Percentiles rank a stretch among this genome's conserved stretches.
Evolutionary conservation across 2,113 vertebrate species (phyloP).

Genomic region (Vulpes vulpes): DNA sequence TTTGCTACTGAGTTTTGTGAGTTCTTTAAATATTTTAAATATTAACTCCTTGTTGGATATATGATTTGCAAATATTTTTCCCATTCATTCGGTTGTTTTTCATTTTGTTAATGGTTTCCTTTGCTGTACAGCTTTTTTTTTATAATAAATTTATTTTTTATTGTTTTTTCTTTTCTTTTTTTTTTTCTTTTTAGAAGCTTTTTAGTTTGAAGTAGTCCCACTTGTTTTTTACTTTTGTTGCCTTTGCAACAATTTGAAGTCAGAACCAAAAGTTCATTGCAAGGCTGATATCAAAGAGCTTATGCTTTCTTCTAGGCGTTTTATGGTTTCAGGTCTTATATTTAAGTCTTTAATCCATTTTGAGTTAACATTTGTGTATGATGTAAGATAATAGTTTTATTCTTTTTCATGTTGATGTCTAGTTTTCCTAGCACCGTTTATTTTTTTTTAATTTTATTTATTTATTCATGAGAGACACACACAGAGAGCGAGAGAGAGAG

Average conservation of each 20-base stretch:
- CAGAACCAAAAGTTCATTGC: background rate
- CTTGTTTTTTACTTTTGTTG: background rate
- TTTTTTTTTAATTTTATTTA: no score
- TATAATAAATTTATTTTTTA: no score
- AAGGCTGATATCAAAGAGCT: background rate
- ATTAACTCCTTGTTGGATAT: background rate
- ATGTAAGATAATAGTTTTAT: background rate
- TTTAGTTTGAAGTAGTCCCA: background rate
- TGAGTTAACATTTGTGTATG: background rate
- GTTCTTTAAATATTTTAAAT: background rate
- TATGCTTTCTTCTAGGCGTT: background rate
- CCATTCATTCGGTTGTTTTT: background rate
- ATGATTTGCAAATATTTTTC: background rate
- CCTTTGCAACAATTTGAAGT: background rate
- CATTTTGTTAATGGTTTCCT: background rate
- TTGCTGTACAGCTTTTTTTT: background rate
- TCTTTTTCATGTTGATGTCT: background rate
- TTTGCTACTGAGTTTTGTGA: background rate
- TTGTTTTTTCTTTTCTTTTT: no score
- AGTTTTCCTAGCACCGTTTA: background rate
- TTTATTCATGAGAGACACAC: no score
- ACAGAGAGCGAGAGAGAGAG: no score
- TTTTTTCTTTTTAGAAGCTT: background rate
- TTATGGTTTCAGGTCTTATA: background rate
- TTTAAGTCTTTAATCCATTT: background rate